Evolutionary conservation across 2,113 vertebrate species (phyloP).

Genomic region (Melospiza georgiana): DNA sequence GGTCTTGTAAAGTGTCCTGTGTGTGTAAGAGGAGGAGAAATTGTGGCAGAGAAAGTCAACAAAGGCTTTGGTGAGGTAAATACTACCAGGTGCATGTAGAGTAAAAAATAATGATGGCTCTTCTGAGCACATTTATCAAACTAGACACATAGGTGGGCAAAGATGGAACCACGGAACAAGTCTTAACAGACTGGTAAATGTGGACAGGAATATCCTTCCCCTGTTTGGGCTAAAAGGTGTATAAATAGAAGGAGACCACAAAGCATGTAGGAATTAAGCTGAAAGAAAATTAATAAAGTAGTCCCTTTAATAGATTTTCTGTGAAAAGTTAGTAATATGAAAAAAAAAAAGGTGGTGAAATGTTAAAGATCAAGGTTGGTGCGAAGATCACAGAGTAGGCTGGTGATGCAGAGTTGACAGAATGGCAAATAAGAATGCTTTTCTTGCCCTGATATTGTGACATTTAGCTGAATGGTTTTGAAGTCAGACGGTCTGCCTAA

Average conservation of each 20-base stretch:
- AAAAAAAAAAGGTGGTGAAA: not conserved
- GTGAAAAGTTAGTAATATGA: not conserved
- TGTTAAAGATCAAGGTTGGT: not conserved
- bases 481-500: not conserved
- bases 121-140: not conserved
- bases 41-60: not conserved
- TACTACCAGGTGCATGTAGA: not conserved
- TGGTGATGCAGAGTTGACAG: not conserved
- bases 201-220: not conserved
- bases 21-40: not conserved
- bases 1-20: not conserved
- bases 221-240: not conserved
- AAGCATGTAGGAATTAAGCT: not conserved
- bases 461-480: not conserved
- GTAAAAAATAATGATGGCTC: not conserved
- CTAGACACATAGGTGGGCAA: not conserved
- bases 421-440: not conserved
- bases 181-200: not conserved
- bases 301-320: not conserved
- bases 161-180: accelerated
- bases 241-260: not conserved
- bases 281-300: not conserved
- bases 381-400: not conserved
- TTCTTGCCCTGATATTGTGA: not conserved
- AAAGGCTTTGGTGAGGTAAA: not conserved